Conservation (phyloP, 2,888 invertebrate genomes). For the Synanthedon formicaeformis region DNA sequence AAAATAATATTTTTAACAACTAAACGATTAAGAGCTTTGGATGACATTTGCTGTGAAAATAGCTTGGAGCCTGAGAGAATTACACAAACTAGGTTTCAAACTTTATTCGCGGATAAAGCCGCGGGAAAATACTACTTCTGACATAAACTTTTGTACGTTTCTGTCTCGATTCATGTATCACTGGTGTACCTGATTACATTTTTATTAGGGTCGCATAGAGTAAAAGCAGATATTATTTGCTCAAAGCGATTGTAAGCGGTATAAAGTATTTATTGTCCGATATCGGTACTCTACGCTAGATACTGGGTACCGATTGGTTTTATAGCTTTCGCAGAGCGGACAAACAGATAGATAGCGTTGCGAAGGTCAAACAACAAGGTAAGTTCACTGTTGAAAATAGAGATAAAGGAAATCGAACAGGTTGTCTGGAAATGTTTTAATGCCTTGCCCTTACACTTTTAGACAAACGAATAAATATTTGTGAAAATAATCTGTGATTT, state of each 20-base stretch:
- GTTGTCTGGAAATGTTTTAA: not conserved
- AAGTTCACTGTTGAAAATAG: not conserved
- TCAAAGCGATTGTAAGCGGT: conserved; percentile 2
- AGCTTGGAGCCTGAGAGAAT: too few relatives aligned
- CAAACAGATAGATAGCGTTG: conserved; percentile 5
- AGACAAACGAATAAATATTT: not conserved
- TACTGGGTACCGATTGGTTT: conserved; percentile 5
- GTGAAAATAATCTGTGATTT: too few relatives aligned
- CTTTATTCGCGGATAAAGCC: too few relatives aligned
- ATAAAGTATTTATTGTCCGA: conserved; percentile 17
- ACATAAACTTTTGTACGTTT: too few relatives aligned
- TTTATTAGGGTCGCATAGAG: too few relatives aligned
- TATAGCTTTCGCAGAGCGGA: conserved; percentile 5
- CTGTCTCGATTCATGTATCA: too few relatives aligned
- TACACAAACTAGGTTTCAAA: too few relatives aligned
- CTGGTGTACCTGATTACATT: too few relatives aligned
- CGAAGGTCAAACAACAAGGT: conserved; percentile 8
- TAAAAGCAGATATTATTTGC: not conserved
- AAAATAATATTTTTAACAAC: too few relatives aligned
- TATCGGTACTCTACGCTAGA: conserved; percentile 8
- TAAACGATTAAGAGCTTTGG: too few relatives aligned
- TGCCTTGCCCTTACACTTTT: not conserved
- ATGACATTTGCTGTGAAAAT: too few relatives aligned
- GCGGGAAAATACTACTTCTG: too few relatives aligned
- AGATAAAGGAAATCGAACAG: not conserved